Evolutionary conservation across 2,888 invertebrate genomes (phyloP).

Genomic region (Epistrophe grossulariae): DNA sequence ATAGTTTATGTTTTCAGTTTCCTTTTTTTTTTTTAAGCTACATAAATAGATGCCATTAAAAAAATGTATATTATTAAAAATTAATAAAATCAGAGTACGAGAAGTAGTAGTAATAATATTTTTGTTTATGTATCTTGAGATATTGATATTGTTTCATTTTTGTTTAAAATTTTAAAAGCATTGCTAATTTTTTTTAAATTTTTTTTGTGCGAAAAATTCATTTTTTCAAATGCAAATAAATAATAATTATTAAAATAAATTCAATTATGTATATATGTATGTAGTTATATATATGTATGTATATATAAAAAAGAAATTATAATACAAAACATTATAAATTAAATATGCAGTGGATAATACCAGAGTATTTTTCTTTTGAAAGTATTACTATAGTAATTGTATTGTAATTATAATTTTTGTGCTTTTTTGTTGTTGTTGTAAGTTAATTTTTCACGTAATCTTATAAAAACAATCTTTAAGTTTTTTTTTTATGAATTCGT

Average conservation of each 20-base stretch:
- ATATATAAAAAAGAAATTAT: slow-evolving; percentile 37
- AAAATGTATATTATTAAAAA: no score
- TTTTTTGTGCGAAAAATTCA: slow-evolving; percentile 1
- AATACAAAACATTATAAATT: slow-evolving; percentile 35
- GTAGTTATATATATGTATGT: not conserved
- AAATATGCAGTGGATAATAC: slow-evolving; percentile 60
- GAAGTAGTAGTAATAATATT: not conserved
- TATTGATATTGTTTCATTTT: no score
- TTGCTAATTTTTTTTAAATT: not conserved
- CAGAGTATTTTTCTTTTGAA: slow-evolving; percentile 55
- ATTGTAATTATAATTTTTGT: slow-evolving; percentile 21
- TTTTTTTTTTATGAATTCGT: slow-evolving; percentile 39
- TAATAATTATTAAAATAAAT: slow-evolving; percentile 18
- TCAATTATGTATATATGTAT: not conserved
- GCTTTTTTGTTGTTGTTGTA: slow-evolving; percentile 34
- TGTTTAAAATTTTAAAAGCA: not conserved
- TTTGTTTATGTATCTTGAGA: not conserved
- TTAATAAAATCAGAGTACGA: no score
- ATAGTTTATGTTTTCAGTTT: no score
- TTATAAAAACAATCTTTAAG: not conserved
- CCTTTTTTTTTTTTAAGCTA: no score
- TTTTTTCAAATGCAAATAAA: slow-evolving; percentile 47
- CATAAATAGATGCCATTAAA: no score
- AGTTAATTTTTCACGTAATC: not conserved
- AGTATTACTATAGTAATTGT: slow-evolving; percentile 10